A percentile compares a stretch with the other conserved stretches of the same genome.
Evolutionary conservation across 37 sponge, comb jelly and placozoan species (phyloP).

Genomic region (Chondrilla cf. caribensis): DNA sequence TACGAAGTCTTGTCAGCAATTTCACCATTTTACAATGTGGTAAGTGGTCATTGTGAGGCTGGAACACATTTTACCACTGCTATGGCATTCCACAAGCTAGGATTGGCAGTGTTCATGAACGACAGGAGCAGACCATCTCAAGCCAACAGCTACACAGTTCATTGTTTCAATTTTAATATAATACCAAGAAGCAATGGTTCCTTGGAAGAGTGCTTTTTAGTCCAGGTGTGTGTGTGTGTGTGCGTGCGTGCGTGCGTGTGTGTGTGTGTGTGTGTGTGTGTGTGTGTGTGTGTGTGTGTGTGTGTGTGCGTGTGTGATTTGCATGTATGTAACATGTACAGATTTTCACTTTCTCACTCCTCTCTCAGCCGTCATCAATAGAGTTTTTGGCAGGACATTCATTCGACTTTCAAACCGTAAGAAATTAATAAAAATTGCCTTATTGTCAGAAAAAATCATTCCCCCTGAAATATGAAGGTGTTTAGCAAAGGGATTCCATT

Average conservation of each 20-base stretch:
- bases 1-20: constrained; percentile 41
- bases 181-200: constrained; percentile 30
- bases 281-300: constrained; percentile 36
- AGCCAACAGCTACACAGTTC: constrained; percentile 21
- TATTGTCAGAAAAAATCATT: not conserved
- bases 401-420: constrained; percentile 69
- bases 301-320: constrained; percentile 20
- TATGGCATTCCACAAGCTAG: constrained; percentile 16
- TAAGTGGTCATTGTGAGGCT: constrained; percentile 10
- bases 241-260: constrained; percentile 46
- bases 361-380: constrained; percentile 47
- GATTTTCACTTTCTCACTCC: not conserved
- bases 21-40: constrained; percentile 74
- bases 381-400: constrained; percentile 57
- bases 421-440: not conserved
- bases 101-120: constrained; percentile 54
- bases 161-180: constrained; percentile 44
- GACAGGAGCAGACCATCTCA: constrained; percentile 26
- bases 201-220: constrained; percentile 19
- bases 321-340: not conserved
- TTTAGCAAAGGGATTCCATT: constrained; percentile 65
- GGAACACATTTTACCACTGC: not conserved
- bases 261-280: constrained; percentile 33
- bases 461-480: not conserved
- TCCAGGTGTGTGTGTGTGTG: constrained; percentile 37